Evolutionary conservation across 2,797 vertebrate species (phyloP).

Genomic region (Sebastes taczanowskii): DNA sequence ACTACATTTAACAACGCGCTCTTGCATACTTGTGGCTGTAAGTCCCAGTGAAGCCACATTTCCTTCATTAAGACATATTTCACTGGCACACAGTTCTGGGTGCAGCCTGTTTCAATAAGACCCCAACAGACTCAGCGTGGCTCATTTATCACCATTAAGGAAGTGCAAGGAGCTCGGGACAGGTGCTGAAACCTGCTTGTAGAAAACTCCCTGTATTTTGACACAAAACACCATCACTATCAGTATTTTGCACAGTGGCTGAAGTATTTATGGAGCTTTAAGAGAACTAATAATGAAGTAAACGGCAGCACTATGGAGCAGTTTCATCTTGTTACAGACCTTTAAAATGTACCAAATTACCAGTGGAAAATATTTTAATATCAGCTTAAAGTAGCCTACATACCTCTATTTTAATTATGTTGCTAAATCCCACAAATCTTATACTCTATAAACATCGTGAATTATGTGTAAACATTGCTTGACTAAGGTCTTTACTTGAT

Average conservation of each 20-base stretch:
- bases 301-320: not conserved
- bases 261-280: constrained; percentile 9
- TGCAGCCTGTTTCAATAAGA: constrained; percentile 70
- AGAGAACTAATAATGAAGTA: not conserved
- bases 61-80: constrained; percentile 70
- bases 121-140: constrained; percentile 42
- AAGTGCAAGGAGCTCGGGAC: constrained; percentile 41
- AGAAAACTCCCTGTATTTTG: constrained; percentile 38
- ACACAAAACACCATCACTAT: constrained; percentile 39
- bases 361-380: constrained; percentile 45
- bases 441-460: constrained; percentile 13
- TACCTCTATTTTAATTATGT: constrained; percentile 23
- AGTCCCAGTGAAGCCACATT: constrained; percentile 64
- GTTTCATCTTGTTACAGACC: not conserved
- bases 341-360: constrained; percentile 11
- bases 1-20: constrained; percentile 49
- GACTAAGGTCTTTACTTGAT: constrained; percentile 3
- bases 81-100: constrained; percentile 40
- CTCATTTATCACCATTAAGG: constrained; percentile 66
- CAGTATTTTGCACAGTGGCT: constrained; percentile 6
- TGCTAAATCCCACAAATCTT: constrained; percentile 6
- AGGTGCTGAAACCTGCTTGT: constrained; percentile 57
- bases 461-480: constrained; percentile 43
- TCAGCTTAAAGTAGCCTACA: constrained; percentile 3
- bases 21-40: constrained; percentile 42